Conservation (phyloP, 1,140 invertebrate genomes). For the Macrotrachela quadricornifera region DNA sequence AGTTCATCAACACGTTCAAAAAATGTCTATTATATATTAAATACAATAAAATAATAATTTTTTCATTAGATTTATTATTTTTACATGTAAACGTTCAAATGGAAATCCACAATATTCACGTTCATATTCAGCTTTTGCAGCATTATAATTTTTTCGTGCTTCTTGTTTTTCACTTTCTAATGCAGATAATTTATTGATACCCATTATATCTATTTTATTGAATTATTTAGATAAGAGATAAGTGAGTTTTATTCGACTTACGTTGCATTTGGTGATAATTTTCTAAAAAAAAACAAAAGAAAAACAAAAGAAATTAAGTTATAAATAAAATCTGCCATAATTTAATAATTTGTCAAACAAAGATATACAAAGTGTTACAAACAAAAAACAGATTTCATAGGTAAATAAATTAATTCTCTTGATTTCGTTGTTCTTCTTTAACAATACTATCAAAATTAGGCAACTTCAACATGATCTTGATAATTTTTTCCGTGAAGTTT, state of each 20-base stretch:
- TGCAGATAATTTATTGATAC: background rate
- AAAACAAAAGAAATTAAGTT: no score
- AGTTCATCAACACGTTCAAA: slow-evolving; percentile 79
- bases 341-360: no score
- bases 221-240: background rate
- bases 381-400: no score
- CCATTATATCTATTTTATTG: slow-evolving; percentile 1
- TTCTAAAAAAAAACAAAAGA: slow-evolving; percentile 39
- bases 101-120: slow-evolving; percentile 5
- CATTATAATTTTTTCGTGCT: background rate
- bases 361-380: no score
- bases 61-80: background rate
- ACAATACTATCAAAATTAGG: no score
- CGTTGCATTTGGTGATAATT: slow-evolving; percentile 81
- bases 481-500: no score
- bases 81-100: slow-evolving; percentile 8
- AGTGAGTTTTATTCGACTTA: slow-evolving; percentile 17
- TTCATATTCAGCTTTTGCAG: slow-evolving; percentile 1
- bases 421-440: no score
- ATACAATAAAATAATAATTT: background rate
- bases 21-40: slow-evolving; percentile 46
- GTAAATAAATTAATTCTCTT: no score
- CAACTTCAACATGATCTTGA: no score
- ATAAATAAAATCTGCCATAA: no score
- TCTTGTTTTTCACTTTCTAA: background rate